These are phyloP conservation scores for Orussus abietinus DNA, from an alignment of 1,140 invertebrate species.

Conservation along the genomic window DNA sequence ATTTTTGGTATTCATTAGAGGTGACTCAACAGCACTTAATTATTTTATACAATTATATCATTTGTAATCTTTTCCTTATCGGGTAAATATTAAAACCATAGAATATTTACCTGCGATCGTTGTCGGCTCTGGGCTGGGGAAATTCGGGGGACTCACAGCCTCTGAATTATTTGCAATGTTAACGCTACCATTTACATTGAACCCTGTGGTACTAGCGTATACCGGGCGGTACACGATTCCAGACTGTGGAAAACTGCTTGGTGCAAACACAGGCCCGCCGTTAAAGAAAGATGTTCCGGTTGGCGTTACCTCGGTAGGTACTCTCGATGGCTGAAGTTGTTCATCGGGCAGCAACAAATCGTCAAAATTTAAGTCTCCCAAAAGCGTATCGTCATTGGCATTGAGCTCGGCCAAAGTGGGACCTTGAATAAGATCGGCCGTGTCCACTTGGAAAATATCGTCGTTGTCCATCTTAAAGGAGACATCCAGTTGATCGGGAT, in stretches of 20 bases:
- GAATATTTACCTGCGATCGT: conserved; percentile 41
- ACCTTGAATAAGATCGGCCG: conserved; percentile 76
- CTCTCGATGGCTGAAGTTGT: conserved; percentile 37
- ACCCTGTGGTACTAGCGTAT: conserved; percentile 28
- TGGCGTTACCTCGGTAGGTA: conserved; percentile 19
- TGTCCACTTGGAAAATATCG: conserved; percentile 86
- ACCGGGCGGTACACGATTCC: conserved; percentile 29
- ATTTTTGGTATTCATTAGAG: too few species aligned
- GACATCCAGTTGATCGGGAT: conserved; percentile 36
- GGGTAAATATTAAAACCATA: not conserved
- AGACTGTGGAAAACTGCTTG: conserved; percentile 47
- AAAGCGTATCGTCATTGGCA: conserved; percentile 75
- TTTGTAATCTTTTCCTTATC: too few species aligned
- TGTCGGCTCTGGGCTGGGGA: conserved; percentile 44
- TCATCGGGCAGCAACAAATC: conserved; percentile 75
- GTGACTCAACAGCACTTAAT: too few species aligned
- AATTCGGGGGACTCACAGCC: conserved; percentile 37
- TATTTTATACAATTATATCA: too few species aligned
- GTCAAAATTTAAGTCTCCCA: conserved; percentile 82
- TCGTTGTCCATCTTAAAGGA: conserved; percentile 78
- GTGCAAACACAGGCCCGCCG: conserved; percentile 26
- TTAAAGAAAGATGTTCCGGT: conserved; percentile 29
- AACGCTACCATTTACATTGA: conserved; percentile 36
- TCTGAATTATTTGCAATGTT: conserved; percentile 38
- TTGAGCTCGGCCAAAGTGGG: conserved; percentile 85